These are phyloP conservation scores for Belonocnema kinseyi DNA, from an alignment of 1,140 invertebrate species.

Conservation along the genomic window DNA sequence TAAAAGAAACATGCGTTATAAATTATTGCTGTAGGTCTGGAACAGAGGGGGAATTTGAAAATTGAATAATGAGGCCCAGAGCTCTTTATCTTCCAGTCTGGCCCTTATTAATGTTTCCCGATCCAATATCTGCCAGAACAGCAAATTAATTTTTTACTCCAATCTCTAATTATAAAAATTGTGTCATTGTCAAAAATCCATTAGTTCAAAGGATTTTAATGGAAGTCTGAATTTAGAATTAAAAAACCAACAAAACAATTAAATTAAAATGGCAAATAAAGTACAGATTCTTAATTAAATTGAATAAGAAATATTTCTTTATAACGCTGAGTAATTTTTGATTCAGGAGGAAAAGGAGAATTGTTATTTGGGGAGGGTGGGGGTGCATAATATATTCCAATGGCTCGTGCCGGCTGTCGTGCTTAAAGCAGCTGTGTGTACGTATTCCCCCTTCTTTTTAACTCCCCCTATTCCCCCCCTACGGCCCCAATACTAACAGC, in stretches of 20 bases:
- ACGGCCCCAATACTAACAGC: constrained; percentile 31
- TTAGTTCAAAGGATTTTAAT: too few relatives aligned
- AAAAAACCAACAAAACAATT: not conserved
- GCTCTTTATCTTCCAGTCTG: constrained; percentile 45
- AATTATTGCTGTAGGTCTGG: constrained; percentile 53
- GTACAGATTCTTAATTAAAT: constrained; percentile 54
- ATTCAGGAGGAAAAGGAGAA: constrained; percentile 20
- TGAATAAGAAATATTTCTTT: constrained; percentile 37
- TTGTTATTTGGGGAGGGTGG: not conserved
- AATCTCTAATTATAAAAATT: too few relatives aligned
- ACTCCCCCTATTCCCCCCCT: constrained; percentile 6
- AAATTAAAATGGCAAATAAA: not conserved
- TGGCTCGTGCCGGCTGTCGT: constrained; percentile 67
- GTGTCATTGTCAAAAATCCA: too few relatives aligned
- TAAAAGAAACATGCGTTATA: constrained; percentile 46
- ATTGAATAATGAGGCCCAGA: constrained; percentile 31
- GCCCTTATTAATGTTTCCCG: not conserved
- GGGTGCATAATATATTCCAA: constrained; percentile 37
- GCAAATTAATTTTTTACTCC: too few relatives aligned
- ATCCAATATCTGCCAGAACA: too few relatives aligned
- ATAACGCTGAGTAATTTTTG: constrained; percentile 17
- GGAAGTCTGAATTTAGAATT: too few relatives aligned
- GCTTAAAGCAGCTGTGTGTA: constrained; percentile 60
- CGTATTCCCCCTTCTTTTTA: constrained; percentile 42
- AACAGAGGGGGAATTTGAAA: not conserved